Evolutionary conservation across 2,888 invertebrate species (phyloP).

Genomic region (Polymixis lichenea): DNA sequence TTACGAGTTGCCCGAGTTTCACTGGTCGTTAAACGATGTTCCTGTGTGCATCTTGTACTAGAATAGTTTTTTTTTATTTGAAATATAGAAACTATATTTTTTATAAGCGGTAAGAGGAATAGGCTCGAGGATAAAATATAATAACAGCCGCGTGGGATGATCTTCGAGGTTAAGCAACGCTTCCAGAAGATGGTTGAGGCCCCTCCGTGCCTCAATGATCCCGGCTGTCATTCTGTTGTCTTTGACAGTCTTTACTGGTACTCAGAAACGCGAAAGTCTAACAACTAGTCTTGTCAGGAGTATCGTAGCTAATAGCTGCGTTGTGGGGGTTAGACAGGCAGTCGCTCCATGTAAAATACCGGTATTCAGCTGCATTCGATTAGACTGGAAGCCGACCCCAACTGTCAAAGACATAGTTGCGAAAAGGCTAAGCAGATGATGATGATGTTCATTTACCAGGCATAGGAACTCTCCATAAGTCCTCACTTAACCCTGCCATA

Average conservation of each 20-base stretch:
- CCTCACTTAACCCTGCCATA: too few relatives aligned
- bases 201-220: background rate
- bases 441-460: too few relatives aligned
- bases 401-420: too few relatives aligned
- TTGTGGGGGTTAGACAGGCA: background rate
- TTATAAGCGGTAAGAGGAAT: background rate
- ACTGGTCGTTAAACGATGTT: slow-evolving; percentile 50
- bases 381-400: background rate
- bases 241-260: background rate
- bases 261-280: too few relatives aligned
- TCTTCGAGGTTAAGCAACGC: background rate
- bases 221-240: background rate
- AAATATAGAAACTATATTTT: slow-evolving; percentile 3
- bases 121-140: background rate
- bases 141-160: background rate
- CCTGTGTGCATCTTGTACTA: slow-evolving; percentile 36
- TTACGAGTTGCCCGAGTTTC: slow-evolving; percentile 58
- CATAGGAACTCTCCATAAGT: too few relatives aligned
- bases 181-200: too few relatives aligned
- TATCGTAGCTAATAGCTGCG: background rate
- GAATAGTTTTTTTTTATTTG: background rate
- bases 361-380: background rate
- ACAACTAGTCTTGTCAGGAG: background rate
- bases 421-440: background rate
- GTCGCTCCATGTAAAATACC: background rate